These are phyloP conservation scores for Polydesmus complanatus DNA, from an alignment of 2,888 invertebrate genomes.

Conservation along the genomic window DNA sequence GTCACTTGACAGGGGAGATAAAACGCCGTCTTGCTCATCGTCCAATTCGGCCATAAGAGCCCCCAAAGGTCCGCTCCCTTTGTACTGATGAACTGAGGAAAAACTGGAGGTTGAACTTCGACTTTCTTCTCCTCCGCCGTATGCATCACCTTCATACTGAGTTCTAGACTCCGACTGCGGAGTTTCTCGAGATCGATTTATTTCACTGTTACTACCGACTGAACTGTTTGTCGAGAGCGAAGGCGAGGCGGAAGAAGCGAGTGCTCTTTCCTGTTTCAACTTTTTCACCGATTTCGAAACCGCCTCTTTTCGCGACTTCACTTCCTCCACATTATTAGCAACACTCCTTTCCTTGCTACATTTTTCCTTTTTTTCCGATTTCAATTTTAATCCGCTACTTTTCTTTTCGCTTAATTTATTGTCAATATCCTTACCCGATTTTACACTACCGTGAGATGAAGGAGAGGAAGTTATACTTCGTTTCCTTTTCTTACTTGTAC, in stretches of 20 bases:
- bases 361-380: slow-evolving; percentile 20
- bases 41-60: slow-evolving; percentile 21
- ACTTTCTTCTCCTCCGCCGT: slow-evolving; percentile 13
- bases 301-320: not conserved
- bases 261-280: not conserved
- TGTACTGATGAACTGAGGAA: slow-evolving; percentile 17
- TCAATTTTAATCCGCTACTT: slow-evolving; percentile 28
- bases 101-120: slow-evolving; percentile 22
- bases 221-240: slow-evolving; percentile 5
- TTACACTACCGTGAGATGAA: not conserved
- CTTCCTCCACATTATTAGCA: not conserved
- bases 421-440: not conserved
- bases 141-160: not conserved
- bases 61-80: slow-evolving; percentile 17
- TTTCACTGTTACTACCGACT: not conserved
- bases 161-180: not conserved
- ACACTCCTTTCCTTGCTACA: not conserved
- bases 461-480: slow-evolving; percentile 5
- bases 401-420: not conserved
- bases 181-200: not conserved
- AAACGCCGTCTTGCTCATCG: slow-evolving; percentile 16
- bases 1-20: slow-evolving; percentile 21
- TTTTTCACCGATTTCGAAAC: not conserved
- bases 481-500: slow-evolving; percentile 15
- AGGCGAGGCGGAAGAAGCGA: not conserved